A percentile compares a stretch with the other conserved stretches of the same genome.
Conservation (phyloP, 1,140 invertebrate species). For the Drosophila obscura region DNA sequence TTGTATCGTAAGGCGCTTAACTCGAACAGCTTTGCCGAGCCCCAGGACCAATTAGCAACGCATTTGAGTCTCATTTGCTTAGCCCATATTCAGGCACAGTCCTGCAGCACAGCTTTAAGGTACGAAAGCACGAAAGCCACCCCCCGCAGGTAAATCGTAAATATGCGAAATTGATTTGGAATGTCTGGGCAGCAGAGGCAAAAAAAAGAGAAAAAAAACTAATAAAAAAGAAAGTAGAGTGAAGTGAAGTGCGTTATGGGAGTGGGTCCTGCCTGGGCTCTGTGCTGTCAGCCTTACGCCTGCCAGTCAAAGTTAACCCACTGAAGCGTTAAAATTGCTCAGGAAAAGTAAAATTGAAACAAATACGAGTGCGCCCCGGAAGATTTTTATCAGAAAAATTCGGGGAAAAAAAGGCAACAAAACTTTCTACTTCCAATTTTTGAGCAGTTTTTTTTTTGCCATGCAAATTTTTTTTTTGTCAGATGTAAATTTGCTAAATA, state of each 20-base stretch:
- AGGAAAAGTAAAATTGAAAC: conserved; percentile 76
- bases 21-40: conserved; percentile 21
- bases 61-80: conserved; percentile 66
- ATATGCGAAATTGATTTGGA: conserved; percentile 44
- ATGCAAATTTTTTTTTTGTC: conserved; percentile 63
- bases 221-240: conserved; percentile 39
- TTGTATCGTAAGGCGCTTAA: conserved; percentile 63
- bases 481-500: conserved; percentile 70
- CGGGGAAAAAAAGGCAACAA: conserved; percentile 40
- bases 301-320: conserved; percentile 78
- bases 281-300: conserved; percentile 46
- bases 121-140: conserved; percentile 12
- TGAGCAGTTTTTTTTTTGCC: conserved; percentile 37
- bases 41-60: conserved; percentile 65
- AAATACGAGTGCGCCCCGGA: conserved; percentile 52
- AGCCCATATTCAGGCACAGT: conserved; percentile 47
- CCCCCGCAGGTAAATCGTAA: conserved; percentile 55
- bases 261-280: conserved; percentile 8
- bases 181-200: conserved; percentile 23
- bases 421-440: conserved; percentile 14
- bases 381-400: conserved; percentile 69
- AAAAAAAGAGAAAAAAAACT: conserved; percentile 38
- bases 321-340: conserved; percentile 82
- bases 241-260: conserved; percentile 1
- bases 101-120: conserved; percentile 22